Conservation (phyloP, 2,113 vertebrate genomes). For the Tympanuchus pallidicinctus region DNA sequence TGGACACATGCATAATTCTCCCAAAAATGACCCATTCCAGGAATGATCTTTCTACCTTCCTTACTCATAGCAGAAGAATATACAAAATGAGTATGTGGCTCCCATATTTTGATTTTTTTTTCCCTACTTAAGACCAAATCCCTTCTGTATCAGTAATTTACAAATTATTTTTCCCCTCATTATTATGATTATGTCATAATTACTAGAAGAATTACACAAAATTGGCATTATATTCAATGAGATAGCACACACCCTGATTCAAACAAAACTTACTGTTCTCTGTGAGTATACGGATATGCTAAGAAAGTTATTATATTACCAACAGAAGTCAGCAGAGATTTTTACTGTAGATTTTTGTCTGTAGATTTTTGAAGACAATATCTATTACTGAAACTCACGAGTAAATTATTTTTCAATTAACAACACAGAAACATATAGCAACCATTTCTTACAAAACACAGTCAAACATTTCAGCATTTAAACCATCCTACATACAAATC, state of each 20-base stretch:
- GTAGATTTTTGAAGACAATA: neutral
- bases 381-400: neutral
- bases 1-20: neutral
- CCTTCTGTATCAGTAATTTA: neutral
- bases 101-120: neutral
- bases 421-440: neutral
- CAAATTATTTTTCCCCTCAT: neutral
- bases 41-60: neutral
- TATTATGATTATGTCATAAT: neutral
- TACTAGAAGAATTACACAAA: neutral
- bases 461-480: neutral
- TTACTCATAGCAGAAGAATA: neutral
- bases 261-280: neutral
- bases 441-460: neutral
- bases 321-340: neutral
- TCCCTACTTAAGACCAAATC: neutral
- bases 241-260: neutral
- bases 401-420: neutral
- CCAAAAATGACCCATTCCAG: neutral
- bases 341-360: neutral
- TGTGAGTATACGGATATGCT: neutral
- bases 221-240: neutral
- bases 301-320: neutral
- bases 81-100: neutral
- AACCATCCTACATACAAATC: rapidly evolving